These are phyloP conservation scores for Cryptotis parvus DNA, from an alignment of 2,113 vertebrate species.

Conservation along the genomic window DNA sequence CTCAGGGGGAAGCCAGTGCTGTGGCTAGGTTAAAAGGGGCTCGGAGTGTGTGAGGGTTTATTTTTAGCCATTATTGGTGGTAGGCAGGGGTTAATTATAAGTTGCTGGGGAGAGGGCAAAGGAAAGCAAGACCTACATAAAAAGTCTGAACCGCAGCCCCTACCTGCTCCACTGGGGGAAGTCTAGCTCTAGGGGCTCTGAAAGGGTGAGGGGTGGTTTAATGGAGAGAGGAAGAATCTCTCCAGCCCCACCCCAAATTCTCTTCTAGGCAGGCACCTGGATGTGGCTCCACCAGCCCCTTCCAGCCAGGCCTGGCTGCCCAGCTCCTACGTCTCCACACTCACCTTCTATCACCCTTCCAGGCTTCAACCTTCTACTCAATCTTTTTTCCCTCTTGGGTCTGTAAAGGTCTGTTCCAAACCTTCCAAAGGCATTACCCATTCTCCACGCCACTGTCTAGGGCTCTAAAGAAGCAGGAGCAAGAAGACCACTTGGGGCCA, in stretches of 20 bases:
- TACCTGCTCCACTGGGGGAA: not conserved
- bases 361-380: not conserved
- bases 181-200: not conserved
- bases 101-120: conserved; percentile 26
- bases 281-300: not conserved
- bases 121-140: not conserved
- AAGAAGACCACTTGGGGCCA: conserved; percentile 13
- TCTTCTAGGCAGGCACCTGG: conserved; percentile 41
- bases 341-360: not conserved
- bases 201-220: not conserved
- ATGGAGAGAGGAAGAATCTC: not conserved
- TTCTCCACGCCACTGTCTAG: not conserved
- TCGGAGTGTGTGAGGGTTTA: not conserved
- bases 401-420: not conserved
- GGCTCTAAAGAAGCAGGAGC: not conserved
- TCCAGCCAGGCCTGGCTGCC: not conserved
- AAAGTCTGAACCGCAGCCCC: not conserved
- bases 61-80: conserved; percentile 4
- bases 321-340: not conserved
- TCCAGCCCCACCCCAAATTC: not conserved
- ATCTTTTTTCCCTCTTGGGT: not conserved
- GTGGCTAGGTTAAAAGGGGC: not conserved
- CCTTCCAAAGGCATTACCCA: not conserved
- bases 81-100: conserved; percentile 2
- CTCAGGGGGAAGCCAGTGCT: not conserved